Evolutionary conservation across 2,113 vertebrate genomes (phyloP).

Genomic region (Riparia riparia): DNA sequence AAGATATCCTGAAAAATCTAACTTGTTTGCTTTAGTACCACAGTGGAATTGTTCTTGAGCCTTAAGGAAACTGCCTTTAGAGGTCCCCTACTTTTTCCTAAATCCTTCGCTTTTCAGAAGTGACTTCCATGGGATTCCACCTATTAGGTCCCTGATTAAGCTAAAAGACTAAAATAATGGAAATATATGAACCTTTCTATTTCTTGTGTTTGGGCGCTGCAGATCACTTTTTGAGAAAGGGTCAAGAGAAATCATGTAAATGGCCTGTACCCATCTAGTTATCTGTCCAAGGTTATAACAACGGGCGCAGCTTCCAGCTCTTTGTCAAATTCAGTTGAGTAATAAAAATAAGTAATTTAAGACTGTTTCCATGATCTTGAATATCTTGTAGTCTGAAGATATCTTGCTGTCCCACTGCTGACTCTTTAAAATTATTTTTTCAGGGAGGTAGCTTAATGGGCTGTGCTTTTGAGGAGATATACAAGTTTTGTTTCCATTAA

Average conservation of each 20-base stretch:
- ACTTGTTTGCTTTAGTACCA: neutral
- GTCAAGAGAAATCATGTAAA: neutral
- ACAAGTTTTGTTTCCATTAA: neutral
- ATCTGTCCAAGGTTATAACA: neutral
- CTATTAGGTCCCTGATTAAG: neutral
- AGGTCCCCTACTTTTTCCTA: neutral
- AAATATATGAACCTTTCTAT: neutral
- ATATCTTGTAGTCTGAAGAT: neutral
- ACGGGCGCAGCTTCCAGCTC: neutral
- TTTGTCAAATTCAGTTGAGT: neutral
- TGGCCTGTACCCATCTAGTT: neutral
- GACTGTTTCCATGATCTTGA: fast-evolving
- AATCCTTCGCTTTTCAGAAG: neutral
- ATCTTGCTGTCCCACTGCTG: neutral
- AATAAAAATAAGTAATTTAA: neutral
- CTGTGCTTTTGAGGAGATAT: neutral
- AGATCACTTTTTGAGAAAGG: neutral
- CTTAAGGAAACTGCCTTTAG: neutral
- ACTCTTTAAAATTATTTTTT: neutral
- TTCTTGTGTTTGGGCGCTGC: neutral
- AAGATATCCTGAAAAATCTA: neutral
- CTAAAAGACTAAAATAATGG: neutral
- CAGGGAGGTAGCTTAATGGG: neutral
- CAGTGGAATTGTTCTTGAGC: neutral
- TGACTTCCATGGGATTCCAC: neutral